Percentiles rank a stretch among this genome's conserved stretches.
Conservation (phyloP, 2,113 vertebrate genomes). For the Engystomops pustulosus region DNA sequence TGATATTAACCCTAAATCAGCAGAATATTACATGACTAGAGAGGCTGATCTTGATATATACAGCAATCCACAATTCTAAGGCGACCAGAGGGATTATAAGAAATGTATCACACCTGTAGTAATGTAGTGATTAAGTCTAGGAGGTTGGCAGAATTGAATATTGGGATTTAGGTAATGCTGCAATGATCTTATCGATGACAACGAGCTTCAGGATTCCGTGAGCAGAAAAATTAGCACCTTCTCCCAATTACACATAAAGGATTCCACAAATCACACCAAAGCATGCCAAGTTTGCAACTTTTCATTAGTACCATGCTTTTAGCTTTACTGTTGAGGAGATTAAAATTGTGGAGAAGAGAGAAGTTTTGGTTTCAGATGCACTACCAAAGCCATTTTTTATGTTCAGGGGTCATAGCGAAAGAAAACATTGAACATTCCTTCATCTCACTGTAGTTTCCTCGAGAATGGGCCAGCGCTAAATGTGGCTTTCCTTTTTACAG, state of each 20-base stretch:
- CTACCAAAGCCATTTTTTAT: slow-evolving; percentile 34
- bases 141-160: slow-evolving; percentile 3
- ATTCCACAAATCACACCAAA: slow-evolving; percentile 50
- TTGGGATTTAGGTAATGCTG: slow-evolving; percentile 33
- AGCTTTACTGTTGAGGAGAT: slow-evolving; percentile 34
- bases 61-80: slow-evolving; percentile 1
- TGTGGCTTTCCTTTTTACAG: slow-evolving; percentile 46
- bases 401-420: slow-evolving; percentile 37
- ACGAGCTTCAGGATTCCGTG: slow-evolving; percentile 1
- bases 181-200: slow-evolving; percentile 38
- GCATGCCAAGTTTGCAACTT: slow-evolving; percentile 43
- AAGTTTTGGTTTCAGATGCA: slow-evolving; percentile 24
- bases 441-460: slow-evolving; percentile 28
- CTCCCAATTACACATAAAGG: slow-evolving; percentile 39
- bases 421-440: slow-evolving; percentile 27
- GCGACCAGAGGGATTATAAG: slow-evolving; percentile 1
- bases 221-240: slow-evolving; percentile 24
- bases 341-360: slow-evolving; percentile 32
- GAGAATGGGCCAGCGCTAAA: slow-evolving; percentile 12
- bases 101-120: slow-evolving; percentile 33
- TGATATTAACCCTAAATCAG: slow-evolving; percentile 3
- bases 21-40: not conserved
- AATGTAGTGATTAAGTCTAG: slow-evolving; percentile 21
- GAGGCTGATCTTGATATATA: not conserved
- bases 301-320: slow-evolving; percentile 41